Evolutionary conservation across 2,113 vertebrate species (phyloP).

Genomic region (Nothoprocta perdicaria): DNA sequence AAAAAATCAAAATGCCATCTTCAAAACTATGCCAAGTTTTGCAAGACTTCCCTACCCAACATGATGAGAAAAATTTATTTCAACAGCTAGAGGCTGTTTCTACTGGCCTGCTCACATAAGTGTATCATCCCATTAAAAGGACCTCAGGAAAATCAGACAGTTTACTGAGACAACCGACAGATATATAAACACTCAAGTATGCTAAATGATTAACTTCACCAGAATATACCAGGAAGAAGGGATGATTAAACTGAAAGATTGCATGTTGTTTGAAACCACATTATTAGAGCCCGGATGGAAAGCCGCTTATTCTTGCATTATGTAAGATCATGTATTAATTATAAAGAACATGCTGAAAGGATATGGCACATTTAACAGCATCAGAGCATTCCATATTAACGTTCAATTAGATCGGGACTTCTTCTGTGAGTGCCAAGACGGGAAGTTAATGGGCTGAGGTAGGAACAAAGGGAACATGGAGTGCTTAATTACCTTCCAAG

Average conservation of each 20-base stretch:
- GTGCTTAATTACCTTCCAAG: conserved; percentile 62
- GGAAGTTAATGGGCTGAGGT: conserved; percentile 66
- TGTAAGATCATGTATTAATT: not conserved
- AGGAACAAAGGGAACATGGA: conserved; percentile 75
- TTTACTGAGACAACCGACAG: not conserved
- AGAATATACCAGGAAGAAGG: conserved; percentile 6
- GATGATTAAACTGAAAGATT: conserved; percentile 41
- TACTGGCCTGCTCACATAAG: not conserved
- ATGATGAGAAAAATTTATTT: not conserved
- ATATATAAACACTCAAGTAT: not conserved
- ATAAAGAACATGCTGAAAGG: conserved; percentile 43
- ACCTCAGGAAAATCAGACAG: conserved; percentile 13
- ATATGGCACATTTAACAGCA: conserved; percentile 77
- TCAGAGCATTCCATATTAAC: conserved; percentile 78
- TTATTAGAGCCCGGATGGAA: conserved; percentile 4
- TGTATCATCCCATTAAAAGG: not conserved
- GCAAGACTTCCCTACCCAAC: not conserved
- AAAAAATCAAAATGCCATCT: not conserved
- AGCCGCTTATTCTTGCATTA: conserved; percentile 8
- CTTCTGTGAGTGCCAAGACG: conserved; percentile 61
- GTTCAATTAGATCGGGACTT: conserved; percentile 78
- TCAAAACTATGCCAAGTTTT: not conserved
- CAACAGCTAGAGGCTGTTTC: not conserved
- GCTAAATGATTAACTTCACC: conserved; percentile 59
- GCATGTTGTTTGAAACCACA: not conserved